Conservation (phyloP, 2,888 invertebrate species). For the Papilio elwesi region DNA sequence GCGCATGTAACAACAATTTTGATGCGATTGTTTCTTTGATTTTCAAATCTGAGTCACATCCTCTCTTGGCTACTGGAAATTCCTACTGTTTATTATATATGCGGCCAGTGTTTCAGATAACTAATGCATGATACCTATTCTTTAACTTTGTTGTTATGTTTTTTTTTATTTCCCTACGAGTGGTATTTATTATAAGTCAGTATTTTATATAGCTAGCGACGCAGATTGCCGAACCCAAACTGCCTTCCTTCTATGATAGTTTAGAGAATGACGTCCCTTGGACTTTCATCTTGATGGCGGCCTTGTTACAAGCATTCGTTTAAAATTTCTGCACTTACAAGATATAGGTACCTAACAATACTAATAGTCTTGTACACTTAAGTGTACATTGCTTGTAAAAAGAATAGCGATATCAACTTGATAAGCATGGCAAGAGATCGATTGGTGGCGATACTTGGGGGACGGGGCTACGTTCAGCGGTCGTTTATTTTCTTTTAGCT, state of each 20-base stretch:
- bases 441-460: no score
- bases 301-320: no score
- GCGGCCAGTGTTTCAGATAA: neutral
- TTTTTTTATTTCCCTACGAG: neutral
- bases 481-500: no score
- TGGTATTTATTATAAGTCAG: no score
- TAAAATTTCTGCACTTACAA: no score
- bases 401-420: no score
- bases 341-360: no score
- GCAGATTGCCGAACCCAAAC: neutral
- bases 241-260: neutral
- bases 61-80: neutral
- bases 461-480: no score
- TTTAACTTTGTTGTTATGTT: neutral
- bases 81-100: constrained; percentile 13
- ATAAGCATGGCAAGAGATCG: no score
- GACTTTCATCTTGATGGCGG: no score
- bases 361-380: no score
- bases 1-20: neutral
- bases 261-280: neutral
- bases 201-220: neutral
- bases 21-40: neutral
- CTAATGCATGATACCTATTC: neutral
- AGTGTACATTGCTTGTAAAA: no score
- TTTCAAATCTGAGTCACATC: constrained; percentile 1